Conservation (phyloP, 64 coral and sea anemone genomes). For the Montipora capricornis region DNA sequence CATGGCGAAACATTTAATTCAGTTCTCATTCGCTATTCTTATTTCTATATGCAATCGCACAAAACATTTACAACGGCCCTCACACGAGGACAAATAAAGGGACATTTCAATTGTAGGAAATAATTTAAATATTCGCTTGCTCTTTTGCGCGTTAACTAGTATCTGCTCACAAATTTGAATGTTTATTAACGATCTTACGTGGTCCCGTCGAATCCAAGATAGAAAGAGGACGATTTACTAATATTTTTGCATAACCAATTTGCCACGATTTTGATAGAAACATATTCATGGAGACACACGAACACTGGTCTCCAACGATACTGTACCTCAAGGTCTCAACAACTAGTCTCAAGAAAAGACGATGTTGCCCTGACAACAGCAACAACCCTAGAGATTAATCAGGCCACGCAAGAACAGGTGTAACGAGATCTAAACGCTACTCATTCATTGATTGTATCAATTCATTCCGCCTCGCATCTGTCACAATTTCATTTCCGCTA, state of each 20-base stretch:
- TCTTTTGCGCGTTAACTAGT: not conserved
- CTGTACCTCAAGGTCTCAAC: not conserved
- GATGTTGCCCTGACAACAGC: not conserved
- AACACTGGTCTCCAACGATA: not conserved
- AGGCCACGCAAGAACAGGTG: not conserved
- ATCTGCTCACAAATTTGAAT: not conserved
- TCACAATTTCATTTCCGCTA: slow-evolving; percentile 95
- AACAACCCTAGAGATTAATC: not conserved
- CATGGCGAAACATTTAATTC: slow-evolving; percentile 4
- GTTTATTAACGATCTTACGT: not conserved
- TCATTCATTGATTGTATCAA: not conserved
- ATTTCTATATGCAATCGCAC: not conserved
- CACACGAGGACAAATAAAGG: not conserved
- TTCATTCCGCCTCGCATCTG: not conserved
- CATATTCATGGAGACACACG: too few species aligned
- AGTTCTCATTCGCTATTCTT: not conserved
- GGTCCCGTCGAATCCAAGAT: not conserved
- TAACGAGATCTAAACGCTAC: slow-evolving; percentile 10
- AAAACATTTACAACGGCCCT: slow-evolving; percentile 3
- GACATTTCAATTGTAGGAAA: not conserved
- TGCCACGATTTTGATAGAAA: not conserved
- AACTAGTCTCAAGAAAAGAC: not conserved
- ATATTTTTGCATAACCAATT: not conserved
- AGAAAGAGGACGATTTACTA: not conserved
- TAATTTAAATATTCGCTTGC: not conserved